Evolutionary conservation across 2,113 vertebrate species (phyloP).

Genomic region (Machaerirhynchus nigripectus): DNA sequence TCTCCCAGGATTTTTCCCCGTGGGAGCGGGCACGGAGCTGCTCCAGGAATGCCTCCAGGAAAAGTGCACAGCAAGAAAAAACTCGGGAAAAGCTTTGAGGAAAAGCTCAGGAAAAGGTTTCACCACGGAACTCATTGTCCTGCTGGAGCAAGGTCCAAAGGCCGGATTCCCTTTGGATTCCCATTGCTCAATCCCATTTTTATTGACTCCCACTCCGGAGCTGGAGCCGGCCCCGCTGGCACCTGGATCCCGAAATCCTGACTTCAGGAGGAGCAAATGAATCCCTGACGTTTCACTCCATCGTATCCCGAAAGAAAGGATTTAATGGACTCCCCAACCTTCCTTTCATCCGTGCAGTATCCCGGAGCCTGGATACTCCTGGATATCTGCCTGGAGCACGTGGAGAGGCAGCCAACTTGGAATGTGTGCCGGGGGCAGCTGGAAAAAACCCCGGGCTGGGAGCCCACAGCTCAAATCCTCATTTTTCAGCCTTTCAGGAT

Average conservation of each 20-base stretch:
- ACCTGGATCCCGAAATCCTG: constrained; percentile 56
- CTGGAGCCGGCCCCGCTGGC: constrained; percentile 71
- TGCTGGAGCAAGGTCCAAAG: constrained; percentile 12
- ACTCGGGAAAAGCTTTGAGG: constrained; percentile 10
- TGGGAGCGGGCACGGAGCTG: rapidly evolving
- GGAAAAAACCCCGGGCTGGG: neutral
- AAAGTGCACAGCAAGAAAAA: neutral
- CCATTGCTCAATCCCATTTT: constrained; percentile 61
- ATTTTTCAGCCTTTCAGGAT: neutral
- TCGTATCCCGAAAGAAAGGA: constrained; percentile 69
- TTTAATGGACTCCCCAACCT: constrained; percentile 74
- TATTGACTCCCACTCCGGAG: constrained; percentile 67
- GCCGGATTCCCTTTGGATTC: constrained; percentile 61
- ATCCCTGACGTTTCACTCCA: constrained; percentile 59
- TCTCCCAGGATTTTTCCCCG: neutral
- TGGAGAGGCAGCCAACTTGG: neutral
- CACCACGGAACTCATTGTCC: constrained; percentile 17
- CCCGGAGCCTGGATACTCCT: constrained; percentile 29
- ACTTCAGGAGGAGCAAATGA: constrained; percentile 67
- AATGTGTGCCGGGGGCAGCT: neutral
- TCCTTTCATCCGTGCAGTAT: constrained; percentile 51
- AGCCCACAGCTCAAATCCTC: neutral
- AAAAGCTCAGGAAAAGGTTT: constrained; percentile 39
- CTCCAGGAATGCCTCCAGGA: neutral
- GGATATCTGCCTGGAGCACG: neutral